phyloP scores from a whole-genome alignment of 1,140 invertebrate genomes.

The Drosophila prosaltans region DNA sequence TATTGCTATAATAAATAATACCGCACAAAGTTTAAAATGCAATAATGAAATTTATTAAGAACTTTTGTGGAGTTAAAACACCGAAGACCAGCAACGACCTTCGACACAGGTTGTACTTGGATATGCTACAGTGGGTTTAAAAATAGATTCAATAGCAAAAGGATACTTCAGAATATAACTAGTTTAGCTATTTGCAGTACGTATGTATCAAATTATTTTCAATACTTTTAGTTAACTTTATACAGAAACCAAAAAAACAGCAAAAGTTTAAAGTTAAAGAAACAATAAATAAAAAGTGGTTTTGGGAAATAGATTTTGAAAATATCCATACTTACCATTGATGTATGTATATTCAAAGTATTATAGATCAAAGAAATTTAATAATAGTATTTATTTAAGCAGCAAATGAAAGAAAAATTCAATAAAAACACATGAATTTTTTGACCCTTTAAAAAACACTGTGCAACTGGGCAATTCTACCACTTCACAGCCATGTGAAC shows the following conservation, averaged over 20 bases:
- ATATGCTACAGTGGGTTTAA: constrained; percentile 1
- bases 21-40: constrained; percentile 54
- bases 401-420: background rate
- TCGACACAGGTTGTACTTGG: constrained; percentile 7
- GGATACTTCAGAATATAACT: too few species aligned
- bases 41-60: constrained; percentile 65
- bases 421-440: constrained; percentile 1
- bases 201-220: too few species aligned
- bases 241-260: background rate
- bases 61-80: constrained; percentile 58
- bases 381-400: background rate
- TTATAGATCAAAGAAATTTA: background rate
- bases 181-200: too few species aligned
- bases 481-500: background rate
- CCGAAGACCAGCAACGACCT: constrained; percentile 33
- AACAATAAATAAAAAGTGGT: too few species aligned
- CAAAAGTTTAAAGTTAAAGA: too few species aligned
- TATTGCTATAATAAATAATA: constrained; percentile 48
- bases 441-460: constrained; percentile 8
- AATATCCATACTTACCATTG: background rate
- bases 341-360: background rate
- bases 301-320: too few species aligned
- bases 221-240: too few species aligned
- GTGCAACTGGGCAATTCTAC: background rate
- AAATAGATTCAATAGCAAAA: background rate